phyloP scores from a whole-genome alignment of 2,888 invertebrate genomes.

The Cylloceria caligata region DNA sequence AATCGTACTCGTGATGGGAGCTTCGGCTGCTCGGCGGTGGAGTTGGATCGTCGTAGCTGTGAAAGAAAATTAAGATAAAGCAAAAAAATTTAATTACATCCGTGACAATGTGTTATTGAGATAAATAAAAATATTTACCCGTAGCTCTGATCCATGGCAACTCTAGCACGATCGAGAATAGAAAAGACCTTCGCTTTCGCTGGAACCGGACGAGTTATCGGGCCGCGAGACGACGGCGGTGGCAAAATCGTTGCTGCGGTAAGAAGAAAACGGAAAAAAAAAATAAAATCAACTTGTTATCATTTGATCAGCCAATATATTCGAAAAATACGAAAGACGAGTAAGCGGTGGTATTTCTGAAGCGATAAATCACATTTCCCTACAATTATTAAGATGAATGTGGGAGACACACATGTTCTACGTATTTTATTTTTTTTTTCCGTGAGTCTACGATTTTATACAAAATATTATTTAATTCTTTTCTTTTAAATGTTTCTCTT shows the following conservation, averaged over 20 bases:
- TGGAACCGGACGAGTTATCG: constrained; percentile 85
- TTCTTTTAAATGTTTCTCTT: not conserved
- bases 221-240: constrained; percentile 84
- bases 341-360: not conserved
- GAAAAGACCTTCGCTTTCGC: constrained; percentile 93
- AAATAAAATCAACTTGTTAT: constrained; percentile 20
- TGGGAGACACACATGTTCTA: not conserved
- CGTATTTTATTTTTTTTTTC: not conserved
- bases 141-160: constrained; percentile 93
- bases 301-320: constrained; percentile 2
- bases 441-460: not conserved
- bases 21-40: constrained; percentile 73
- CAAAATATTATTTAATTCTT: not conserved
- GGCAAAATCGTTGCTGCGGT: constrained; percentile 82
- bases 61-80: constrained; percentile 12
- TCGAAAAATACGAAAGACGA: not conserved
- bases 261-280: constrained; percentile 22
- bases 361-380: not conserved
- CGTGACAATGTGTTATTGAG: not conserved
- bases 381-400: not conserved
- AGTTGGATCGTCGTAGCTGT: constrained; percentile 74
- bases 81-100: constrained; percentile 5
- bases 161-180: constrained; percentile 92
- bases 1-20: constrained; percentile 84
- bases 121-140: constrained; percentile 84